Evolutionary conservation across 2,113 vertebrate species (phyloP), one percentile per base, ranked within the genome.

Genomic region (Chascanopsetta lugubris): DNA sequence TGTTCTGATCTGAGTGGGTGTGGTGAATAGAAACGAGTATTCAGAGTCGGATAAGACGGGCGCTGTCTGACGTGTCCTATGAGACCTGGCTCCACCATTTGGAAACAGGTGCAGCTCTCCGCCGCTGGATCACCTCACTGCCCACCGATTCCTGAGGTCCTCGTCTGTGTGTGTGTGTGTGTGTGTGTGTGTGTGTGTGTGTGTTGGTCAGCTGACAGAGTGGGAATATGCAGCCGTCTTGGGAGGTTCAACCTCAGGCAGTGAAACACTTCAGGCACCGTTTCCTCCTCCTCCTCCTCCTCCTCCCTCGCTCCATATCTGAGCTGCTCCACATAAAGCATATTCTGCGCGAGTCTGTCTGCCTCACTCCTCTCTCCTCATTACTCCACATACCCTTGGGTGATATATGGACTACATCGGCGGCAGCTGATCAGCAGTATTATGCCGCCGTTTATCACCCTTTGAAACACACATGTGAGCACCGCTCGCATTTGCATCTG

Each of bases 1-100:
- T 45, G 13, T 2, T 5, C 8, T 8, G 4, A 4, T 53, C 12
- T 5, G 10, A 8, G 20, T 25, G 13, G 6, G 2, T 15, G 18
- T 45, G 2, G 11, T 20, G 2, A 7, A 15, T 27, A 18, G 47
- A 21, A 25, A 21, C 8, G n/a, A 22, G 9, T n/a, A 6, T 27
- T 45, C 7, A 4, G 6, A 11, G 6, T 54, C 12, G 17, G 10
- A n/a, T 2, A 10, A 7, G 43, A 59, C n/a, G 13, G 2, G 10
- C 10, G n/a, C 2, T 36, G 9, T 57, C 51, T 1, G 45, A 34
- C 8, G 6, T 42, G 18, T 57, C 76, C 83, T 70, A 97, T n/a
- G n/a, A n/a, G n/a, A n/a, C n/a, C n/a, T n/a, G n/a, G n/a, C n/a
- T n/a, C n/a, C n/a, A n/a, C n/a, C n/a, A n/a, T n/a, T n/a, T n/a